phyloP scores from a whole-genome alignment of 2,888 invertebrate genomes.

The Elysia crispata region DNA sequence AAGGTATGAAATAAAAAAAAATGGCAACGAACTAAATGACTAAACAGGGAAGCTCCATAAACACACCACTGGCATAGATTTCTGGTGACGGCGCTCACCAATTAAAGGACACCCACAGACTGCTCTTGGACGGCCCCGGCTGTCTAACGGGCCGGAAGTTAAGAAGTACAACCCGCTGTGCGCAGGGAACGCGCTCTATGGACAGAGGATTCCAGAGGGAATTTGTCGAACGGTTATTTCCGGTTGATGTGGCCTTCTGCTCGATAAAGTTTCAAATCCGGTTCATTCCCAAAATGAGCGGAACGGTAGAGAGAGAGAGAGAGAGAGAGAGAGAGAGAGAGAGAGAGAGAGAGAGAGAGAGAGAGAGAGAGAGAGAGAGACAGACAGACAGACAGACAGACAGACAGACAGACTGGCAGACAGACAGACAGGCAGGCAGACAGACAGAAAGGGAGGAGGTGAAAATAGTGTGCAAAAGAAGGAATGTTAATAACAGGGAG shows the following conservation, averaged over 20 bases:
- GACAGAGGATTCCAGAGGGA: neutral
- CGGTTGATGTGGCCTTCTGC: neutral
- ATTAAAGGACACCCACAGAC: constrained; percentile 27
- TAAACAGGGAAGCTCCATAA: too few species aligned
- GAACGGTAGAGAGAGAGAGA: neutral
- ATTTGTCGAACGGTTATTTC: neutral
- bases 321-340: neutral
- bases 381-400: constrained; percentile 17
- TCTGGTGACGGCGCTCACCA: neutral
- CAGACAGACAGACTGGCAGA: neutral
- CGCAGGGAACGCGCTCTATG: neutral
- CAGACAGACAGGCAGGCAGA: neutral
- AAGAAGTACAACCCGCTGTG: neutral
- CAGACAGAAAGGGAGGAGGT: neutral
- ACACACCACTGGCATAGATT: neutral
- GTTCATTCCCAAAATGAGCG: too few species aligned
- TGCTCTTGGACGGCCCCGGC: too few species aligned
- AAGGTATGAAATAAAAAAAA: too few species aligned
- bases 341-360: constrained; percentile 1
- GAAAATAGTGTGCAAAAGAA: neutral
- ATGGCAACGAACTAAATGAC: too few species aligned
- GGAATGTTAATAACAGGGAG: neutral
- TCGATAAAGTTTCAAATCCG: too few species aligned
- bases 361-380: neutral
- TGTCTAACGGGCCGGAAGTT: constrained; percentile 19